Base-by-base conservation (phyloP, 1,140 invertebrate species). In the Samia ricini region DNA sequence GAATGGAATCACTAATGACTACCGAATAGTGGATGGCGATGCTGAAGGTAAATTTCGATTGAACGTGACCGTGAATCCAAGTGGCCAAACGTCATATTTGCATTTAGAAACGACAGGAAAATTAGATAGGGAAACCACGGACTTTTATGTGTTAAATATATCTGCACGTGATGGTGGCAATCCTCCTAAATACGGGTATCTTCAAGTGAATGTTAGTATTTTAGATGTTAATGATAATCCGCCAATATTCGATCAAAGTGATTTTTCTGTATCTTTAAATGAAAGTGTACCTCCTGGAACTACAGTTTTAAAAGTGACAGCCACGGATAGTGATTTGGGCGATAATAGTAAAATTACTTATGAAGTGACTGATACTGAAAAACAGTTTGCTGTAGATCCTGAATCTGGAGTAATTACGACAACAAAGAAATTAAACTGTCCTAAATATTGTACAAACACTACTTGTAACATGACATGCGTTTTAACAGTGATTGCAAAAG, bases 171-270 rank as follows among this genome's bases (percentile, higher is more conserved):
- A 99, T 89, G 95, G 96, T 2, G 97, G 97, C 3, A 92, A 88
- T 58, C 96, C 97, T 2, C 93, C 96, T 0, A 93, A 94, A 69
- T 93, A 94, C 64, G 98, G 97, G 20, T 98, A 94, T 82, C 89
- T 98, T 18, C 93, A 95, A 85, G 96, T 98, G n/a, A 97, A 97
- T 82, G 95, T 98, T 8, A 95, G 95, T 15, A 95, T 98, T 60
- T 86, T 98, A 56, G 98, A 99, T 85, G 96, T 98, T 0, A 99
- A 99, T 80, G 98, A 99, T 81, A 98, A 98, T 88, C 96, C 97
- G 18, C 98, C 98, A 22, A 95, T 97, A 56, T 98, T 98, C 72
- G 96, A 97, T 78, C 96, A 97, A 77, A 96, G 95, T 88, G 97
- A 98, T 78, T 99, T 98, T 88, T 95, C 95, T 51, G 97, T 98